Percentiles rank a stretch among this genome's conserved stretches.
Conservation (phyloP, 2,113 vertebrate species). For the Phylloscopus trochilus region DNA sequence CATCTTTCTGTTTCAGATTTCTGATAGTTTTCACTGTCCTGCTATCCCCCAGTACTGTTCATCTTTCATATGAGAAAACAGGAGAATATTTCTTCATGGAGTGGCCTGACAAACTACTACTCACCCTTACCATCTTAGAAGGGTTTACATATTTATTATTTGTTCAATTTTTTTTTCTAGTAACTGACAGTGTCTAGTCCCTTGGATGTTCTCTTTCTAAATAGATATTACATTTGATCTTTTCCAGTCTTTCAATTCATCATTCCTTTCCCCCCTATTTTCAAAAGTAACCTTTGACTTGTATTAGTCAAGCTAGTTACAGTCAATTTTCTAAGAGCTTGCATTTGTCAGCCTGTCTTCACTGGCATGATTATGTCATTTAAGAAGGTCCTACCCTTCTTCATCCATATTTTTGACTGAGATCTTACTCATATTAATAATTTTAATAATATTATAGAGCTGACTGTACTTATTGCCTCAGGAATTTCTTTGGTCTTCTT, state of each 20-base stretch:
- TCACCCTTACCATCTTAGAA: not conserved
- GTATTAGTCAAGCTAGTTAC: not conserved
- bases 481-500: not conserved
- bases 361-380: not conserved
- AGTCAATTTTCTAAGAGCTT: not conserved
- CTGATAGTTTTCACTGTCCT: not conserved
- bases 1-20: not conserved
- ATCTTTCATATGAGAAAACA: not conserved
- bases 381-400: not conserved
- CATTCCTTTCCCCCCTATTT: not conserved
- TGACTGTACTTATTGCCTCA: not conserved
- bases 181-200: not conserved
- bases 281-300: not conserved
- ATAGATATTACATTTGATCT: not conserved
- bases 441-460: not conserved
- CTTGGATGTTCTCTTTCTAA: not conserved
- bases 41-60: not conserved
- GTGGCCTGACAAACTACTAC: not conserved
- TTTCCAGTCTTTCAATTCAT: not conserved
- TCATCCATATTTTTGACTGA: not conserved
- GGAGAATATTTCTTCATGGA: not conserved
- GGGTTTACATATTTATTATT: not conserved
- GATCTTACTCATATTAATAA: not conserved
- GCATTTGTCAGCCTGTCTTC: not conserved
- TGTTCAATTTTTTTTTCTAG: not conserved